These are phyloP conservation scores for Lates calcarifer DNA, from an alignment of 2,113 vertebrate species.

Conservation along the genomic window DNA sequence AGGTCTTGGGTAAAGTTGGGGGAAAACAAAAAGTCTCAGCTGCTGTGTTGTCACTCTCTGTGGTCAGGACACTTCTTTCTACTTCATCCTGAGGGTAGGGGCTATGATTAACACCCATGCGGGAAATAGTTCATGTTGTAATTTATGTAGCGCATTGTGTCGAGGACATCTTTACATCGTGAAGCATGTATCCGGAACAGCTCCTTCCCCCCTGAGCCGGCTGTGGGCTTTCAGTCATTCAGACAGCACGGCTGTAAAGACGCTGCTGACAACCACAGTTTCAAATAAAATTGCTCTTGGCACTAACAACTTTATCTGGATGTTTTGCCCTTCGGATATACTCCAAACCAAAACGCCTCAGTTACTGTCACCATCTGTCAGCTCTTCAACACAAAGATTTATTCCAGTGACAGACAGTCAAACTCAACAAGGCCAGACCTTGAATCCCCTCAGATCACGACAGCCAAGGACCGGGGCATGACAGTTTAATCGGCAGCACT, in stretches of 20 bases:
- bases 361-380: slow-evolving; percentile 71
- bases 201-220: slow-evolving; percentile 50
- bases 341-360: slow-evolving; percentile 63
- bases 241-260: slow-evolving; percentile 66
- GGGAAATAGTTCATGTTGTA: slow-evolving; percentile 38
- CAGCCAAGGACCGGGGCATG: slow-evolving; percentile 12
- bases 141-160: slow-evolving; percentile 44
- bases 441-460: slow-evolving; percentile 47
- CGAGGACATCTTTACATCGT: slow-evolving; percentile 54
- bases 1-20: neutral
- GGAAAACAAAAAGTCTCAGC: slow-evolving; percentile 2
- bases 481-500: slow-evolving; percentile 58
- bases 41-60: slow-evolving; percentile 24
- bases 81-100: slow-evolving; percentile 8
- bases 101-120: slow-evolving; percentile 34
- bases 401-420: slow-evolving; percentile 60
- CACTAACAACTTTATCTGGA: slow-evolving; percentile 73
- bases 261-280: slow-evolving; percentile 68
- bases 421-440: slow-evolving; percentile 52
- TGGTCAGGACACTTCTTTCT: neutral
- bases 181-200: slow-evolving; percentile 41
- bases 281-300: slow-evolving; percentile 66
- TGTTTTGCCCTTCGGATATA: slow-evolving; percentile 72
- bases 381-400: slow-evolving; percentile 56
- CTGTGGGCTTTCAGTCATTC: slow-evolving; percentile 61